Conservation (phyloP, 2,888 invertebrate genomes). For the Netelia fuscicornis region DNA sequence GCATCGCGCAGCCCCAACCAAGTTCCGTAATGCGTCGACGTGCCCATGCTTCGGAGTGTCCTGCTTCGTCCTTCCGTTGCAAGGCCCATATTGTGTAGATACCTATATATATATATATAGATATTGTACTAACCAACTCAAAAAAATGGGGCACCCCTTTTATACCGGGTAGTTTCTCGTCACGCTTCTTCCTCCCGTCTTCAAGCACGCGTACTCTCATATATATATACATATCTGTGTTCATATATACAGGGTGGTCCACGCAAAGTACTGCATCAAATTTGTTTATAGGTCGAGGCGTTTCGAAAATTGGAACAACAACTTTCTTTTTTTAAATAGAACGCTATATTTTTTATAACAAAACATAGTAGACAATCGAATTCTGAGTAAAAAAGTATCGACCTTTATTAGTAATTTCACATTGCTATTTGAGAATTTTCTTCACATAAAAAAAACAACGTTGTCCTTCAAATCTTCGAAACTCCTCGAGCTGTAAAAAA, state of each 20-base stretch:
- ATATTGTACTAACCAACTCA: slow-evolving; percentile 70
- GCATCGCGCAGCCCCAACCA: slow-evolving; percentile 29
- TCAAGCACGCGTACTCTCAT: slow-evolving; percentile 24
- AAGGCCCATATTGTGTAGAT: slow-evolving; percentile 2
- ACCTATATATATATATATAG: slow-evolving; percentile 12
- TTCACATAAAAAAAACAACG: no score
- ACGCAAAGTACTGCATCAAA: no score
- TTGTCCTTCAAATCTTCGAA: no score
- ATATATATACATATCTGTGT: slow-evolving; percentile 15
- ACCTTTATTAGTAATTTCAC: no score
- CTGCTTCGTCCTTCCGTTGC: neutral
- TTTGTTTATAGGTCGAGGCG: no score
- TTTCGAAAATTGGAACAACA: no score
- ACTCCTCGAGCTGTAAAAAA: no score
- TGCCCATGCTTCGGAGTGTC: slow-evolving; percentile 41
- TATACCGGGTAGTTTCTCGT: slow-evolving; percentile 71
- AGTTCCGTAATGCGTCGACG: slow-evolving; percentile 50
- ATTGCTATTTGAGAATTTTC: no score
- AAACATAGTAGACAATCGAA: no score
- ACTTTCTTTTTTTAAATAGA: no score
- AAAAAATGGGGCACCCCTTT: slow-evolving; percentile 76
- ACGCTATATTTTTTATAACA: no score
- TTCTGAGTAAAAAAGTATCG: no score
- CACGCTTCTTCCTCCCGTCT: slow-evolving; percentile 71
- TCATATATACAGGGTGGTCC: neutral